A percentile compares a stretch with the other conserved stretches of the same genome.
Conservation (phyloP, 2,797 vertebrate species). For the Paedocypris micromegethes region DNA sequence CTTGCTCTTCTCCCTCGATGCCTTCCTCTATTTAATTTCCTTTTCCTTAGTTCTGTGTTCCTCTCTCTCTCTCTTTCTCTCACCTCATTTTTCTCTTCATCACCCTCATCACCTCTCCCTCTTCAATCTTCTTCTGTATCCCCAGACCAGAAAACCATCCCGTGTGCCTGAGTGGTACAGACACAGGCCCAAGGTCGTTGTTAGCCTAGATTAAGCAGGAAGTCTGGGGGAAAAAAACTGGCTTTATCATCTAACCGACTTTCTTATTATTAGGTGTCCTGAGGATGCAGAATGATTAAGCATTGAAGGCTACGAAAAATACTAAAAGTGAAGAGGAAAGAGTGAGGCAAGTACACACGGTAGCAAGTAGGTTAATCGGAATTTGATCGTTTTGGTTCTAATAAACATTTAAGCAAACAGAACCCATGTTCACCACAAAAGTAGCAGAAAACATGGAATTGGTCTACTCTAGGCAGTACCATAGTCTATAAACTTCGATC, state of each 20-base stretch:
- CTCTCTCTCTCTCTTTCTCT: constrained; percentile 16
- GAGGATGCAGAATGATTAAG: constrained; percentile 33
- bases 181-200: constrained; percentile 39
- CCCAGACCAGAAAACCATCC: constrained; percentile 18
- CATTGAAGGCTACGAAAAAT: constrained; percentile 9
- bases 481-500: too few species aligned
- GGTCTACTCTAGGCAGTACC: too few species aligned
- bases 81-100: constrained; percentile 33
- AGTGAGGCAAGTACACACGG: background rate
- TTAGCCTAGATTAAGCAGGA: constrained; percentile 41
- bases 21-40: constrained; percentile 18
- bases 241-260: constrained; percentile 32
- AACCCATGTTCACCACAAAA: too few species aligned
- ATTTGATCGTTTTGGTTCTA: too few species aligned
- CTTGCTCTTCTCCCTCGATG: constrained; percentile 31
- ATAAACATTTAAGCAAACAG: too few species aligned
- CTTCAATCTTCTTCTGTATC: constrained; percentile 23
- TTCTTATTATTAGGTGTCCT: constrained; percentile 38
- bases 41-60: constrained; percentile 30
- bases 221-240: constrained; percentile 17
- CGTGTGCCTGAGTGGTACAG: constrained; percentile 3
- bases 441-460: too few species aligned
- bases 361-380: too few species aligned
- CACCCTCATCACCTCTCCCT: constrained; percentile 21
- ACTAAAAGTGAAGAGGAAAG: constrained; percentile 6